Base-by-base conservation (phyloP, 2,113 vertebrate species). In the Catagonus wagneri region DNA sequence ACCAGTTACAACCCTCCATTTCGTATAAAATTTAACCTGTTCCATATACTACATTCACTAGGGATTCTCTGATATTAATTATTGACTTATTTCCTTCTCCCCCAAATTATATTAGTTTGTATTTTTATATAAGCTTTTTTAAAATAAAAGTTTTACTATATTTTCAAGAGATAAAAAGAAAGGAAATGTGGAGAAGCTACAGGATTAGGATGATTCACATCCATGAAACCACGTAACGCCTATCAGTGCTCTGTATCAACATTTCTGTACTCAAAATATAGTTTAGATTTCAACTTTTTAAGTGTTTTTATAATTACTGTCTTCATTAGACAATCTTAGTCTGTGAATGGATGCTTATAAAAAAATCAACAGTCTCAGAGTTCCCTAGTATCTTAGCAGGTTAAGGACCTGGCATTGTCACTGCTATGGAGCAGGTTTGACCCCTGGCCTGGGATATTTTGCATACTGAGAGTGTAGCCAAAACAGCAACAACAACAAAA, bases 71-170 rank as follows among this genome's bases (percentile, higher is more conserved):
- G 16, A 75, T 84, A 58, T 84, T 84, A 72, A 69, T 36, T 85
- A 65, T 84, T 34, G 50, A 39, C n/a, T 96, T 75, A 78, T 72
- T 93, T 79, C 88, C 39, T 93, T 89, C 32, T 84, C 81, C 22
- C 20, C 29, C 32, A 79, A 54, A 74, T 71, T 93, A 0, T 83
- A 7, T 93, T 23, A 80, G 32, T 76, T 93, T 83, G 69, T 23
- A 92, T 56, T 81, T 90, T 75, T 71, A 76, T 89, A 32, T 89
- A 66, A 44, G 44, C 44, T 44, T 44, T 44, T 44, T 44, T 44
- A 44, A 44, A 44, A 44, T 44, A 44, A 44, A 44, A 34, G 1
- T 85, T 95, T 87, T 83, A 72, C 23, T 72, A 8, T 79, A 69
- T 91, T 84, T 61, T 90, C 44, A 84, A 90, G 44, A 92, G 89